Percentiles rank a stretch among this genome's conserved stretches.
phyloP scores from a whole-genome alignment of 2,113 vertebrate species.

The Halichoerus grypus region DNA sequence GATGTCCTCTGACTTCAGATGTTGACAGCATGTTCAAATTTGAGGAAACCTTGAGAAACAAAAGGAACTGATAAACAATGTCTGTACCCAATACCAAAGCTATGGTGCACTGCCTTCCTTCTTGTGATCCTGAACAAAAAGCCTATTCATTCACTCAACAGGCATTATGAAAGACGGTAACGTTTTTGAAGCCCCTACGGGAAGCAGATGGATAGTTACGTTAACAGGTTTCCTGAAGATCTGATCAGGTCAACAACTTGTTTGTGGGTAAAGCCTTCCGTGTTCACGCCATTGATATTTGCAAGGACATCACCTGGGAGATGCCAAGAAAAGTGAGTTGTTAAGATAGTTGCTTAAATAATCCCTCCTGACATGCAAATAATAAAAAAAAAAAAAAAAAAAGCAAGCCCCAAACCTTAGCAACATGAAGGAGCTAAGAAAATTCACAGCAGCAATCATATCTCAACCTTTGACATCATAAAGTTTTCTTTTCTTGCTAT shows the following conservation, averaged over 20 bases:
- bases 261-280: conserved; percentile 91
- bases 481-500: not conserved
- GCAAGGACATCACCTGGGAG: conserved; percentile 93
- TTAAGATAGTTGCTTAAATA: not conserved
- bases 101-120: not conserved
- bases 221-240: conserved; percentile 92
- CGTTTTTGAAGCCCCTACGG: not conserved
- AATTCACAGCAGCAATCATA: not conserved
- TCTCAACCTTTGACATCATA: not conserved
- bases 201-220: conserved; percentile 84
- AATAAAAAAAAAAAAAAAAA: conserved; percentile 1
- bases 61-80: conserved; percentile 39
- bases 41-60: conserved; percentile 70
- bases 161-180: not conserved
- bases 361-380: not conserved
- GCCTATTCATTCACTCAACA: conserved; percentile 30
- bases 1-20: conserved; percentile 40
- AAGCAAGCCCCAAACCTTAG: not conserved
- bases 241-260: conserved; percentile 92
- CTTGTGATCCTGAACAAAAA: conserved; percentile 49
- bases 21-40: conserved; percentile 26
- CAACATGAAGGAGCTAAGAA: not conserved
- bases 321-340: not conserved
- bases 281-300: conserved; percentile 92
- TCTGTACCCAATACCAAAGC: not conserved